phyloP scores from a whole-genome alignment of 2,888 invertebrate genomes.

The Pseudoips prasinana region DNA sequence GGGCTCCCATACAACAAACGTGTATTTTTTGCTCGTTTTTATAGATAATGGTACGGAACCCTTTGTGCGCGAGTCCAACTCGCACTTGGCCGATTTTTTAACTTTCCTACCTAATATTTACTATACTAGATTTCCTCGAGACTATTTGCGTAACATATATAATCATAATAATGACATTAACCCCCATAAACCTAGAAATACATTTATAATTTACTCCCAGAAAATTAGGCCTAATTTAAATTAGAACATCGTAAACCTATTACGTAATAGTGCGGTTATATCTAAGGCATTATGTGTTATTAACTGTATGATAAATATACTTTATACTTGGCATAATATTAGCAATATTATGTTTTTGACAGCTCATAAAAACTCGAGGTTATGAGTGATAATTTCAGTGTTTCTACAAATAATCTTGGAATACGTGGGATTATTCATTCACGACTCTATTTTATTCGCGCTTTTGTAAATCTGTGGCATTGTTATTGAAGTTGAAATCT shows the following conservation, averaged over 20 bases:
- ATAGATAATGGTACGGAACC: no score
- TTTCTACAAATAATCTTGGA: constrained; percentile 19
- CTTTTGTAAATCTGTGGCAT: constrained; percentile 12
- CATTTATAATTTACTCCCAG: constrained; percentile 1
- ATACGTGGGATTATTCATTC: constrained; percentile 34
- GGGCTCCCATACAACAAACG: no score
- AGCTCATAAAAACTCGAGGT: constrained; percentile 40
- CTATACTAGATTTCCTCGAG: no score
- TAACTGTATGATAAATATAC: constrained; percentile 26
- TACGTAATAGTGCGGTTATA: constrained; percentile 22
- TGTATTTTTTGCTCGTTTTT: no score
- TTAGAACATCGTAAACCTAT: constrained; percentile 19
- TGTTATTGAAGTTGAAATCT: constrained; percentile 12
- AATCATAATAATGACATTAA: no score
- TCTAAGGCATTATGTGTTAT: constrained; percentile 13
- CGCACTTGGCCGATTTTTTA: no score
- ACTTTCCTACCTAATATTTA: no score
- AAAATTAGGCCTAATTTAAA: constrained; percentile 24
- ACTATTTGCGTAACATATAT: no score
- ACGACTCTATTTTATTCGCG: constrained; percentile 8
- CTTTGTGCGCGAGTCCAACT: no score
- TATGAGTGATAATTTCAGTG: constrained; percentile 31
- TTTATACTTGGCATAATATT: constrained; percentile 30
- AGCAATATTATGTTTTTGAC: constrained; percentile 42
- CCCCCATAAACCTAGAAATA: no score